Evolutionary conservation across 2,888 invertebrate species (phyloP).

Genomic region (Prenolepis imparis): DNA sequence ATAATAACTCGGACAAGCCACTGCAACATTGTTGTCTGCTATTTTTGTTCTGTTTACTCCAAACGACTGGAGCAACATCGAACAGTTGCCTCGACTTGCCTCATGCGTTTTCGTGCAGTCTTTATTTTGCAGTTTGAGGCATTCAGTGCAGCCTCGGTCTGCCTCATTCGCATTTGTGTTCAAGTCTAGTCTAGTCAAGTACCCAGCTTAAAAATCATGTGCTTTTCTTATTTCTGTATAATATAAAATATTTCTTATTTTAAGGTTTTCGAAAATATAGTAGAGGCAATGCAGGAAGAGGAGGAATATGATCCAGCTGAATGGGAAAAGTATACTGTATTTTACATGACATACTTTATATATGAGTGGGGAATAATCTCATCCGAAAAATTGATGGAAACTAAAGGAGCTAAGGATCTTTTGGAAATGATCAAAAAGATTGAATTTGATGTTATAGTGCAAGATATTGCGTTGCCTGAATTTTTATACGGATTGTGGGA

Average conservation of each 20-base stretch:
- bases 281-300: not conserved
- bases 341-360: not conserved
- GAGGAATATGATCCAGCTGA: not conserved
- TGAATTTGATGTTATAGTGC: constrained; percentile 56
- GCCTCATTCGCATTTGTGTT: no score
- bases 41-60: no score
- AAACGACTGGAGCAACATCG: no score
- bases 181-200: no score
- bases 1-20: no score
- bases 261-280: constrained; percentile 25
- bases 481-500: constrained; percentile 59
- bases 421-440: constrained; percentile 44
- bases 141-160: no score
- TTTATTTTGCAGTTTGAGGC: no score
- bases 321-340: constrained; percentile 5
- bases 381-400: constrained; percentile 11
- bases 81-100: no score
- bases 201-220: no score
- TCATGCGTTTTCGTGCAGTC: no score
- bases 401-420: constrained; percentile 27
- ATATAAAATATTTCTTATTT: not conserved
- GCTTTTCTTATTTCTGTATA: not conserved
- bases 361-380: not conserved
- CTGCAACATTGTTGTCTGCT: no score
- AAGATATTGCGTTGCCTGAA: constrained; percentile 41